Evolutionary conservation across 2,113 vertebrate genomes (phyloP).

Genomic region (Echinops telfairi): DNA sequence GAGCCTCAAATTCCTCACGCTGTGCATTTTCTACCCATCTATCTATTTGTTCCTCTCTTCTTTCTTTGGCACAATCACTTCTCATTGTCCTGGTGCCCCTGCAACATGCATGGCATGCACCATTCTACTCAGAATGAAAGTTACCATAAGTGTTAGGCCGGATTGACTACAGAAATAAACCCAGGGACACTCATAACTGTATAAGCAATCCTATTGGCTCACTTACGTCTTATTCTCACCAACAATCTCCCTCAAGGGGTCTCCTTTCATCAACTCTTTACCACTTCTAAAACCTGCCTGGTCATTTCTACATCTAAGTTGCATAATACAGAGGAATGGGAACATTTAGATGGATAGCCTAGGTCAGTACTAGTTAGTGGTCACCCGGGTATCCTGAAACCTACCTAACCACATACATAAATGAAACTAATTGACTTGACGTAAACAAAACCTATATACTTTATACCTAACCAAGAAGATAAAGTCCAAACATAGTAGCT

Average conservation of each 20-base stretch:
- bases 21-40: neutral
- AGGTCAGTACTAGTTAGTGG: neutral
- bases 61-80: neutral
- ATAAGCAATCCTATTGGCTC: neutral
- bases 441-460: neutral
- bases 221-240: conserved; percentile 1
- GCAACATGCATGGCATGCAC: no score
- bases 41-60: neutral
- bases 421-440: neutral
- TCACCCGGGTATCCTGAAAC: conserved; percentile 29
- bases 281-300: neutral
- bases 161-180: no score
- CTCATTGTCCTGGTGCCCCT: no score
- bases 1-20: neutral
- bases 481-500: neutral
- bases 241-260: conserved; percentile 8
- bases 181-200: no score
- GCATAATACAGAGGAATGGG: neutral
- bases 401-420: conserved; percentile 3
- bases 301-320: neutral
- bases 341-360: neutral
- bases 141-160: no score
- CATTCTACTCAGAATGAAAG: no score
- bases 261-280: neutral
- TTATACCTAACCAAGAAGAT: neutral